Evolutionary conservation across 2,113 vertebrate species (phyloP).

Genomic region (Crocuta crocuta): DNA sequence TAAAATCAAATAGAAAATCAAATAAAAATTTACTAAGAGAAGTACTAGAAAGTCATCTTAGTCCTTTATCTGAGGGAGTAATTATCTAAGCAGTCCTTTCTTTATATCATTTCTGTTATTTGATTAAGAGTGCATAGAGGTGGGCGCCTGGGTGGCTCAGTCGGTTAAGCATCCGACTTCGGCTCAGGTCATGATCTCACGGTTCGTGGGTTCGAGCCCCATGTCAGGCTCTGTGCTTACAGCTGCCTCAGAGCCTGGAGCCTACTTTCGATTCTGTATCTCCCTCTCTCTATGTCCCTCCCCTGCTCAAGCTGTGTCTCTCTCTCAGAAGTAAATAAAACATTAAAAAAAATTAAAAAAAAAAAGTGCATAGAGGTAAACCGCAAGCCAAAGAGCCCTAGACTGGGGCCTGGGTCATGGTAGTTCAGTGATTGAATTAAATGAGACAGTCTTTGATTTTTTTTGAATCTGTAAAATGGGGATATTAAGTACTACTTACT

Average conservation of each 20-base stretch:
- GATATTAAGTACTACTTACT: background rate
- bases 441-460: background rate
- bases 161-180: too few relatives aligned
- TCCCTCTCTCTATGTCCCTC: too few relatives aligned
- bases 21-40: background rate
- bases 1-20: too few relatives aligned
- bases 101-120: background rate
- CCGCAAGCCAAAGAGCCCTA: background rate
- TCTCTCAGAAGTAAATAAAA: too few relatives aligned
- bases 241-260: too few relatives aligned
- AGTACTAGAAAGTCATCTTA: background rate
- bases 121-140: background rate
- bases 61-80: background rate
- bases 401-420: background rate
- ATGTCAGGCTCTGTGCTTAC: too few relatives aligned
- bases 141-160: background rate
- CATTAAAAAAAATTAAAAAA: too few relatives aligned
- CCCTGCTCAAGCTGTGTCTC: too few relatives aligned
- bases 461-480: background rate
- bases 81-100: background rate
- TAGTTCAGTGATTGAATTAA: background rate
- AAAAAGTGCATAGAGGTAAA: background rate
- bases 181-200: too few relatives aligned
- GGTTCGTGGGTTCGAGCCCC: too few relatives aligned
- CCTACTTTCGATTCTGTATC: too few relatives aligned